Evolutionary conservation across 2,797 vertebrate genomes (phyloP).

Genomic region (Austrolebias charrua): DNA sequence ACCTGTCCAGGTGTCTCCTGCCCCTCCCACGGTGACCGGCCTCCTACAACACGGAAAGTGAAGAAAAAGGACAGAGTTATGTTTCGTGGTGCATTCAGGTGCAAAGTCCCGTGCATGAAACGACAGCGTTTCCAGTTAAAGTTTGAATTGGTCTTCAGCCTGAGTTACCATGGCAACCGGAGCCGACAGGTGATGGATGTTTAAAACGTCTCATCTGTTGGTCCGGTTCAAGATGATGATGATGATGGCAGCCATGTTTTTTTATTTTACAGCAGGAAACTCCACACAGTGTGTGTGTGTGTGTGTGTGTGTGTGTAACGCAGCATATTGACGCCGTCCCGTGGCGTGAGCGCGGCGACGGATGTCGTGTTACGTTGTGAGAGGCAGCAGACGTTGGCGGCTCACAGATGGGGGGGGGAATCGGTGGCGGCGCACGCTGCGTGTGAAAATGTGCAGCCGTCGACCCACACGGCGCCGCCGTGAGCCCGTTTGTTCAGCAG

Average conservation of each 20-base stretch:
- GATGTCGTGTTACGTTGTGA: slow-evolving; percentile 45
- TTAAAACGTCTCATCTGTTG: too few relatives aligned
- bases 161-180: neutral
- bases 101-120: too few relatives aligned
- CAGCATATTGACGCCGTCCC: slow-evolving; percentile 2
- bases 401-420: slow-evolving; percentile 55
- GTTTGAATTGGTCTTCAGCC: too few relatives aligned
- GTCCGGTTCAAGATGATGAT: too few relatives aligned
- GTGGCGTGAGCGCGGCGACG: neutral
- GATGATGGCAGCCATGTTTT: neutral
- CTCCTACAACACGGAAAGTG: too few relatives aligned
- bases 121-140: too few relatives aligned
- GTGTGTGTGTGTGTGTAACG: neutral
- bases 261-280: too few relatives aligned
- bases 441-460: slow-evolving; percentile 66
- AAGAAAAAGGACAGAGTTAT: too few relatives aligned
- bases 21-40: too few relatives aligned
- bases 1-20: too few relatives aligned
- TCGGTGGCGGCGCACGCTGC: slow-evolving; percentile 52
- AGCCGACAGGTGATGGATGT: too few relatives aligned
- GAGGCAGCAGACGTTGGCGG: slow-evolving; percentile 69
- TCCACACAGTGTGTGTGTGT: neutral
- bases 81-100: neutral
- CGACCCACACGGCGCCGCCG: slow-evolving; percentile 17
- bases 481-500: slow-evolving; percentile 39